Evolutionary conservation across 2,888 invertebrate species (phyloP).

Genomic region (Andrena camellia): DNA sequence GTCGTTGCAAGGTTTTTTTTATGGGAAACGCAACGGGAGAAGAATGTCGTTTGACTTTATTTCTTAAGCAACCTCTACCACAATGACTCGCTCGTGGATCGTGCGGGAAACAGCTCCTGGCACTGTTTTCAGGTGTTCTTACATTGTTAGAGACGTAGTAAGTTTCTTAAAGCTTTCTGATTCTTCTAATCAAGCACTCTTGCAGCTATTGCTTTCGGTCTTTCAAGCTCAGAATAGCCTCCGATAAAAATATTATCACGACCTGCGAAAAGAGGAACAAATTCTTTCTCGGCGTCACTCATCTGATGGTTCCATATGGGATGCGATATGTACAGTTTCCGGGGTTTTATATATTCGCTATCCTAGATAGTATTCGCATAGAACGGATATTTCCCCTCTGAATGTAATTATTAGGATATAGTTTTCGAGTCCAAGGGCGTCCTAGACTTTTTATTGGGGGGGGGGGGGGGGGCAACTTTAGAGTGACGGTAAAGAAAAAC

Average conservation of each 20-base stretch:
- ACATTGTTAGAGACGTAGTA: not conserved
- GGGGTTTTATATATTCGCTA: too few species aligned
- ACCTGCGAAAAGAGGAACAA: not conserved
- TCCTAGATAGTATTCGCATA: too few species aligned
- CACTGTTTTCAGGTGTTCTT: not conserved
- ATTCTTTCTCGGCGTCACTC: not conserved
- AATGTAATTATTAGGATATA: not conserved
- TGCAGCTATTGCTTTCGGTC: too few species aligned
- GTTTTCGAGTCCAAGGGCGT: too few species aligned
- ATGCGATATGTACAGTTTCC: too few species aligned
- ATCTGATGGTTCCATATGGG: not conserved
- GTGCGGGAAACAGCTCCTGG: not conserved
- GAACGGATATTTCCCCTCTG: too few species aligned
- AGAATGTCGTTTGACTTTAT: constrained; percentile 14
- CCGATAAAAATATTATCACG: not conserved
- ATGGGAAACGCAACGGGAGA: constrained; percentile 24
- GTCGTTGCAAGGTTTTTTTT: constrained; percentile 35
- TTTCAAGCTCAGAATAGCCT: too few species aligned
- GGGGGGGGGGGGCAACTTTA: too few species aligned
- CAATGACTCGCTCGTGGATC: not conserved
- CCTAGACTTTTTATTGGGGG: too few species aligned
- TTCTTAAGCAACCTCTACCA: constrained; percentile 8
- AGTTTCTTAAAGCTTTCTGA: not conserved
- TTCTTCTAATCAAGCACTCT: too few species aligned
- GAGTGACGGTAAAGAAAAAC: too few species aligned